These are phyloP conservation scores for Tinea semifulvella DNA, from an alignment of 2,888 invertebrate genomes.

Conservation along the genomic window DNA sequence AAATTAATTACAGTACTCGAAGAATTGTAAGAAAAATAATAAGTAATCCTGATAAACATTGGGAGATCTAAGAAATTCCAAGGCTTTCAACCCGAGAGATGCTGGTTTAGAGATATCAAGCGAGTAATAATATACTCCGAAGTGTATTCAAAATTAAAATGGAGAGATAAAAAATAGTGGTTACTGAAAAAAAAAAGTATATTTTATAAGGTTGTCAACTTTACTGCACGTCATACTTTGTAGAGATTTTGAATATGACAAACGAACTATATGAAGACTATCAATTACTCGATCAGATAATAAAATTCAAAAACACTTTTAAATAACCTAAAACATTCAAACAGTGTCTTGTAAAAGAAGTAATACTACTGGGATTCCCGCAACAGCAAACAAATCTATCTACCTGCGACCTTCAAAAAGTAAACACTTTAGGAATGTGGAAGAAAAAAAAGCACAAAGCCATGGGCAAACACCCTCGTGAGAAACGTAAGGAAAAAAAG, in stretches of 20 bases:
- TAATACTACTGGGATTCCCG: slow-evolving; percentile 15
- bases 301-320: too few relatives aligned
- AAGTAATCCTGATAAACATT: neutral
- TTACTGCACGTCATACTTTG: neutral
- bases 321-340: neutral
- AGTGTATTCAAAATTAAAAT: slow-evolving; percentile 9
- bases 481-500: slow-evolving; percentile 44
- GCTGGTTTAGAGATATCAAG: slow-evolving; percentile 9
- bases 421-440: slow-evolving; percentile 55
- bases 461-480: slow-evolving; percentile 43
- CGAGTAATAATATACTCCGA: slow-evolving; percentile 9
- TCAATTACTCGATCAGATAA: neutral
- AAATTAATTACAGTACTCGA: neutral
- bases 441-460: slow-evolving; percentile 35
- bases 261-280: neutral
- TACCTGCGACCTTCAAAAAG: slow-evolving; percentile 48
- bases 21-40: neutral
- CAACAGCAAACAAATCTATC: slow-evolving; percentile 20
- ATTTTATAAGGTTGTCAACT: too few relatives aligned
- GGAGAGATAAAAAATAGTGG: slow-evolving; percentile 10
- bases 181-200: neutral
- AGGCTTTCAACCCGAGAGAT: slow-evolving; percentile 6
- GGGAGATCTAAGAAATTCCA: neutral
- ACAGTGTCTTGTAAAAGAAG: neutral
- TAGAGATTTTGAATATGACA: neutral